Percentiles rank a stretch among this genome's conserved stretches.
Evolutionary conservation across 1,140 invertebrate species (phyloP).

Genomic region (Heliconius himera): DNA sequence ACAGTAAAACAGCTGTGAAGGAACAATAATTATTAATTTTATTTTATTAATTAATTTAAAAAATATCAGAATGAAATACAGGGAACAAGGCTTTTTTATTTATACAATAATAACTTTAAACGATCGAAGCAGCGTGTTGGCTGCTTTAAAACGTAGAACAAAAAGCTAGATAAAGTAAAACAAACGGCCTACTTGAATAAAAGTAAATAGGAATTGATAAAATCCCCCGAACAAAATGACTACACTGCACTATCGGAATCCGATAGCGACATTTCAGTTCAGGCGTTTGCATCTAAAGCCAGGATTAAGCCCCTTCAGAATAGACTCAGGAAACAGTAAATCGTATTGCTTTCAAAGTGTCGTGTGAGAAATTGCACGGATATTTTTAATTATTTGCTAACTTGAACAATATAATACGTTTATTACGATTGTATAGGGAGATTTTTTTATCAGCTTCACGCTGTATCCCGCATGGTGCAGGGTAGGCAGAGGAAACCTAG

Average conservation of each 20-base stretch:
- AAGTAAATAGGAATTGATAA: not conserved
- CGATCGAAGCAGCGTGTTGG: no score
- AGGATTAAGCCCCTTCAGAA: conserved; percentile 18
- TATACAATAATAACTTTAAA: no score
- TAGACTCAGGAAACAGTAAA: not conserved
- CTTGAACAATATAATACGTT: not conserved
- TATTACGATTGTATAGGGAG: no score
- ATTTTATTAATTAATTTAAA: no score
- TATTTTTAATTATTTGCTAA: conserved; percentile 3
- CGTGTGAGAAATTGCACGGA: not conserved
- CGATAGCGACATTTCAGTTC: conserved; percentile 19
- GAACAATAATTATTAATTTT: no score
- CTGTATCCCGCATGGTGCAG: no score
- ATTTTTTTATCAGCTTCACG: no score
- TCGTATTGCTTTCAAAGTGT: not conserved
- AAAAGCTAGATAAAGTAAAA: not conserved
- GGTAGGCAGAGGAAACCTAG: no score
- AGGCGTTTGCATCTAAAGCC: conserved; percentile 18
- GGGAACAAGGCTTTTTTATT: no score
- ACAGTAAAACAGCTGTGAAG: no score
- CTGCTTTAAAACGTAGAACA: no score
- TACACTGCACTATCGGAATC: conserved; percentile 11
- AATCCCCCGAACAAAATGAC: not conserved
- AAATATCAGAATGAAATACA: no score
- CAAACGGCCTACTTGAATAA: not conserved